Evolutionary conservation across 1,140 invertebrate genomes (phyloP).

Genomic region (Maconellicoccus hirsutus): DNA sequence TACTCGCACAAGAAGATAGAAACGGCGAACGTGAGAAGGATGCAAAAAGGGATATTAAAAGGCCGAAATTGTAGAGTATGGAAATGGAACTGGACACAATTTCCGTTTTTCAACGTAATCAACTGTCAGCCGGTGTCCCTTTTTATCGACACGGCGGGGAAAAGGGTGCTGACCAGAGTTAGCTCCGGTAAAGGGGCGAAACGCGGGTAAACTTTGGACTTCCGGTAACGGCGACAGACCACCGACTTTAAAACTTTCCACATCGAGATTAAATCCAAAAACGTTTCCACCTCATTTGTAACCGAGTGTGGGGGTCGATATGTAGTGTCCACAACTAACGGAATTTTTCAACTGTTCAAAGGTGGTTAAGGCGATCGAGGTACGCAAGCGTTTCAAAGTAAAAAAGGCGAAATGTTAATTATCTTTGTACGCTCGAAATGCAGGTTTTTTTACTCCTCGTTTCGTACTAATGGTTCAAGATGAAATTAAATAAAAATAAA

Average conservation of each 20-base stretch:
- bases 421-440: too few species aligned
- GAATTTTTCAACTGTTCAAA: too few species aligned
- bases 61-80: slow-evolving; percentile 18
- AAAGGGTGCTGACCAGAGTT: too few species aligned
- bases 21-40: slow-evolving; percentile 13
- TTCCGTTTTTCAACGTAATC: slow-evolving; percentile 20
- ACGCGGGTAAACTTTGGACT: neutral
- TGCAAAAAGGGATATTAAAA: slow-evolving; percentile 12
- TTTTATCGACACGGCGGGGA: neutral
- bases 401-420: too few species aligned
- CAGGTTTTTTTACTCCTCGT: too few species aligned
- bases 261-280: slow-evolving; percentile 16
- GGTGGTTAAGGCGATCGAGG: too few species aligned
- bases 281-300: slow-evolving; percentile 13
- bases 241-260: slow-evolving; percentile 6
- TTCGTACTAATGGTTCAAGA: neutral
- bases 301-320: too few species aligned
- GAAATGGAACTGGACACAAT: slow-evolving; percentile 21
- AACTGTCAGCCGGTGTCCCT: slow-evolving; percentile 10
- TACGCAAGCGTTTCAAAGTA: too few species aligned
- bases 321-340: too few species aligned
- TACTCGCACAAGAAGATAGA: neutral
- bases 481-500: slow-evolving; percentile 21
- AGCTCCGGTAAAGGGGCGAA: too few species aligned
- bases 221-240: slow-evolving; percentile 11